Evolutionary conservation across 2,888 invertebrate genomes (phyloP).

Genomic region (Pheosia gnoma): DNA sequence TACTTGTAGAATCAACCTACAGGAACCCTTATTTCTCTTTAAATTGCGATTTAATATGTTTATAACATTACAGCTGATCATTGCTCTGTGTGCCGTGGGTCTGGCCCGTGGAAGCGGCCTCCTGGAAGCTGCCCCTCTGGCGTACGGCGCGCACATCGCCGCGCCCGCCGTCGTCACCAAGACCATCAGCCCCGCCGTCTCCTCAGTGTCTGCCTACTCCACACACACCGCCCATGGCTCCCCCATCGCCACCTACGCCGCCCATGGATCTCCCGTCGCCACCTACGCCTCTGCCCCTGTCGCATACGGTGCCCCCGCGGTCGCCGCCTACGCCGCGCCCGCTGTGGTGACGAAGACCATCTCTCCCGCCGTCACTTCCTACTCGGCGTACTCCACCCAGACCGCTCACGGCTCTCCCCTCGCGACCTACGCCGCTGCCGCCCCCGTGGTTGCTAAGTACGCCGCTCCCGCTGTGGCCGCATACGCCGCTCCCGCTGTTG

Average conservation of each 20-base stretch:
- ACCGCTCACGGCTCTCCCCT: slow-evolving; percentile 51
- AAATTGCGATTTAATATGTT: background rate
- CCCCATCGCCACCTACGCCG: slow-evolving; percentile 51
- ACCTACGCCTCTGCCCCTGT: slow-evolving; percentile 61
- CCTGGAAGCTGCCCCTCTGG: slow-evolving; percentile 71
- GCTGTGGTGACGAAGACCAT: slow-evolving; percentile 50
- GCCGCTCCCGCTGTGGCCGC: slow-evolving; percentile 50
- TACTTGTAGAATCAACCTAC: background rate
- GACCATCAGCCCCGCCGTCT: slow-evolving; percentile 65
- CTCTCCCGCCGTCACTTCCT: slow-evolving; percentile 54
- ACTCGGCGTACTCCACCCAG: slow-evolving; percentile 66
- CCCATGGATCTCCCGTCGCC: slow-evolving; percentile 43
- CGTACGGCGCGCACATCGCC: slow-evolving; percentile 74
- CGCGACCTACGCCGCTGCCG: slow-evolving; percentile 53
- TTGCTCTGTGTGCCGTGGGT: slow-evolving; percentile 85
- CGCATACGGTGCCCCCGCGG: slow-evolving; percentile 37
- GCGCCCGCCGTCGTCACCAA: slow-evolving; percentile 65
- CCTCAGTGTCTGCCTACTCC: slow-evolving; percentile 62
- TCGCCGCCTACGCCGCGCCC: slow-evolving; percentile 74
- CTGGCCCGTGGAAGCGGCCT: slow-evolving; percentile 84
- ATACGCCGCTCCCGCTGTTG: slow-evolving; percentile 47
- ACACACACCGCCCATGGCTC: slow-evolving; percentile 49
- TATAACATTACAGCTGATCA: slow-evolving; percentile 73
- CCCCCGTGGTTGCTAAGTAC: slow-evolving; percentile 59
- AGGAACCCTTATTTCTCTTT: background rate